Evolutionary conservation across 2,888 invertebrate species (phyloP).

Genomic region (Diachrysia chrysitis): DNA sequence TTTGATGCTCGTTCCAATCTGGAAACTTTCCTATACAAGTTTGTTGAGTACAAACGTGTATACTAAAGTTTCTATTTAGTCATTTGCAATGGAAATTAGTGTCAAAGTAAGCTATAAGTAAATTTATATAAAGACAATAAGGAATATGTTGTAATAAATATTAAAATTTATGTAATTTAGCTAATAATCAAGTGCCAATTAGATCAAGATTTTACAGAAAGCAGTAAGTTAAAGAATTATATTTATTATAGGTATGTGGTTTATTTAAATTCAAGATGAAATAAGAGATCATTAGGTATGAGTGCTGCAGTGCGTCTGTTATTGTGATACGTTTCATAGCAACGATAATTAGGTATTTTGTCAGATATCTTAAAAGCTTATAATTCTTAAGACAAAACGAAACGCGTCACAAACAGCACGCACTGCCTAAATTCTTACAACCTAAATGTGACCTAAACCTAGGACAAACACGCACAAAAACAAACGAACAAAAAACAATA

Average conservation of each 20-base stretch:
- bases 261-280: neutral
- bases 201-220: neutral
- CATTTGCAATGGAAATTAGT: neutral
- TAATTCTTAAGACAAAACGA: too few relatives aligned
- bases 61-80: neutral
- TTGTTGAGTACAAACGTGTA: too few relatives aligned
- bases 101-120: neutral
- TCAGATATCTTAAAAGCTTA: too few relatives aligned
- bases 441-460: neutral
- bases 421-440: neutral
- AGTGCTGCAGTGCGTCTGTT: neutral
- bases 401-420: neutral
- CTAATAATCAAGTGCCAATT: neutral
- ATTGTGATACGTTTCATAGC: neutral
- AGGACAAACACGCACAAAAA: constrained; percentile 4
- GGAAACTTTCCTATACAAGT: neutral
- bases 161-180: neutral
- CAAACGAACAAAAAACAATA: neutral
- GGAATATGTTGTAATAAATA: neutral
- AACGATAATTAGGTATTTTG: too few relatives aligned
- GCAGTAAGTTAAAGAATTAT: neutral
- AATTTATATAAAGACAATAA: too few relatives aligned
- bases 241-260: too few relatives aligned
- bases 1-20: neutral
- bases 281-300: neutral